phyloP scores from a whole-genome alignment of 2,113 vertebrate species.

The Peucedramus taeniatus region DNA sequence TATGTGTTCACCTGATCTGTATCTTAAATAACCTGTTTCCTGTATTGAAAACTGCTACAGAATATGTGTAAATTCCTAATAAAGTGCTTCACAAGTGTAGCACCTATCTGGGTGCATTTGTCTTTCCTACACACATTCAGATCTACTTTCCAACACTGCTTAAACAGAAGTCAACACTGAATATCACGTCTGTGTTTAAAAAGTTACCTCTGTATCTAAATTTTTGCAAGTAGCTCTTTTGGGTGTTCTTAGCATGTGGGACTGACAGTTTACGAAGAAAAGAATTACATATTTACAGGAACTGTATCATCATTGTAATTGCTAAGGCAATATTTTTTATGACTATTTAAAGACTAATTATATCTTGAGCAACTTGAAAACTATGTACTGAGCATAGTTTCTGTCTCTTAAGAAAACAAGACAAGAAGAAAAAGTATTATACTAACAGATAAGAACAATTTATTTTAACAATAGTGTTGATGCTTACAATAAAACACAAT shows the following conservation, averaged over 20 bases:
- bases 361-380: conserved; percentile 42
- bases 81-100: background rate
- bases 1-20: background rate
- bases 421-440: conserved; percentile 39
- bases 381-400: background rate
- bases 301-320: conserved; percentile 22
- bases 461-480: conserved; percentile 46
- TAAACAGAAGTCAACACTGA: background rate
- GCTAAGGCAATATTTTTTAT: conserved; percentile 30
- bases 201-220: background rate
- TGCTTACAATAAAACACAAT: conserved; percentile 56
- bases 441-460: conserved; percentile 40
- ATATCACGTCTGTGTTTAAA: background rate
- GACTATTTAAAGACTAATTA: conserved; percentile 46
- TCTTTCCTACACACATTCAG: background rate
- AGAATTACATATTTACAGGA: conserved; percentile 31
- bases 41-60: background rate
- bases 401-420: conserved; percentile 28
- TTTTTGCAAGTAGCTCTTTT: background rate
- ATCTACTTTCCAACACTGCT: background rate
- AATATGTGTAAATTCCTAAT: background rate
- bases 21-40: background rate
- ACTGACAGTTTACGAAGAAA: background rate
- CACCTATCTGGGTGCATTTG: background rate
- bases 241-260: background rate